Evolutionary conservation across 1,140 invertebrate genomes (phyloP).

Genomic region (Bombus superbus): DNA sequence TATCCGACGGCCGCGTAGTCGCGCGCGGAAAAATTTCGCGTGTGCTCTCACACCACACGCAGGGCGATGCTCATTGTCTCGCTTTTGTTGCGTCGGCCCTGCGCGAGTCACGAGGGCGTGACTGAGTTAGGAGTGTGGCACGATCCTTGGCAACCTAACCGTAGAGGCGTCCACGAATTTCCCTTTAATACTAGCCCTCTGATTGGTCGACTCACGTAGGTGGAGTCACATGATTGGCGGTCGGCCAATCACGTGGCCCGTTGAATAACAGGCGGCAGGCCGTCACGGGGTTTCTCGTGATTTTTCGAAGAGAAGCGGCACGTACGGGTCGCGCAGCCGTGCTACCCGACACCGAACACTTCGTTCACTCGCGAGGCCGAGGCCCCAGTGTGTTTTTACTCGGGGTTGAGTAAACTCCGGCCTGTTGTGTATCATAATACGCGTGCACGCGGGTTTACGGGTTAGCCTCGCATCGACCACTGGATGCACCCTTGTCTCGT

Average conservation of each 20-base stretch:
- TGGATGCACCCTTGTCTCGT: slow-evolving; percentile 59
- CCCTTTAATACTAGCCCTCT: neutral
- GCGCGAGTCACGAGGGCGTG: slow-evolving; percentile 58
- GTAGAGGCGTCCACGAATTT: neutral
- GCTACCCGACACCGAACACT: slow-evolving; percentile 51
- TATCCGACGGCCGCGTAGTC: slow-evolving; percentile 57
- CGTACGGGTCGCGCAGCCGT: slow-evolving; percentile 56
- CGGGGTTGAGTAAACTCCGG: slow-evolving; percentile 81
- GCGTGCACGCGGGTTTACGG: slow-evolving; percentile 75
- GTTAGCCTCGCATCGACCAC: slow-evolving; percentile 67
- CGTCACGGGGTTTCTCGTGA: slow-evolving; percentile 29
- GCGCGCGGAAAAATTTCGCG: slow-evolving; percentile 58
- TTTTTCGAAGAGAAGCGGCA: slow-evolving; percentile 62
- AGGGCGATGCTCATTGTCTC: slow-evolving; percentile 46
- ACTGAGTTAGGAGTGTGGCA: slow-evolving; percentile 21
- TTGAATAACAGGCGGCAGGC: slow-evolving; percentile 9
- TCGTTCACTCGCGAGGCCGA: slow-evolving; percentile 68
- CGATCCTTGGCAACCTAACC: slow-evolving; percentile 18
- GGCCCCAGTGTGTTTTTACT: slow-evolving; percentile 82
- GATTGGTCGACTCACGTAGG: slow-evolving; percentile 42
- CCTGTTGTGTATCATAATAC: slow-evolving; percentile 83
- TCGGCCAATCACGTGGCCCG: neutral
- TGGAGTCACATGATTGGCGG: slow-evolving; percentile 18
- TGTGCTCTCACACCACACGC: slow-evolving; percentile 38
- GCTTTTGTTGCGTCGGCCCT: slow-evolving; percentile 60